Evolutionary conservation across 2,113 vertebrate genomes (phyloP), one percentile per base, ranked within the genome.

Genomic region (Puntigrus tetrazona): DNA sequence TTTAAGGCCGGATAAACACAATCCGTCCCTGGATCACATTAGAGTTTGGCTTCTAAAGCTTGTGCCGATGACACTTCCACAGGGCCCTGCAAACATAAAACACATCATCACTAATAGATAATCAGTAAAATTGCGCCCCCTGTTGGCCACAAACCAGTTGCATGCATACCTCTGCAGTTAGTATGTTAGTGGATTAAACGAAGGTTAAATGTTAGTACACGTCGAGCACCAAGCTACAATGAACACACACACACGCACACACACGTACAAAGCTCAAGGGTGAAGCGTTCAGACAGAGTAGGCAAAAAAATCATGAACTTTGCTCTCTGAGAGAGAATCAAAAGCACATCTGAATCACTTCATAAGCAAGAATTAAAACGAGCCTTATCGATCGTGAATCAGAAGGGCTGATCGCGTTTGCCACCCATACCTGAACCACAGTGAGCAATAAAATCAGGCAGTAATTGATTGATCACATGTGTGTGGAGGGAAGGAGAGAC

Each of bases 401-500:
- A 85, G 25, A 55, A 29, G 20, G 20, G 61, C 31, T 38, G 52
- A 59, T 79, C 36, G 1, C 69, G 13, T 67, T 67, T 50, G 85
- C 31, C 27, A 3, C 80, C 65, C 27, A 36, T 86, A 88, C 87
- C 87, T 88, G 82, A 63, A 57, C 50, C 29, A 29, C 50, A 45
- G 43, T 55, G 63, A 20, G 25, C 67, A 59, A 67, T 38, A 59
- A 79, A 86, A 83, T 55, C 85, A 86, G 41, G 52, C n/a, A 73
- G 47, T 76, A 76, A 86, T 81, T 86, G 69, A 86, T 29, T 88
- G 81, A 81, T 88, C 84, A 88, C 69, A 29, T 55, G 65, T 72
- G 81, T 63, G 65, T 38, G 81, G 81, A n/a, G 61, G 75, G 83
- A 41, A 81, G n/a, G 0, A 50, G 81, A 55, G 77, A 50, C 7